Base-by-base conservation (phyloP, 2,797 vertebrate species). In the Silurus aristotelis region DNA sequence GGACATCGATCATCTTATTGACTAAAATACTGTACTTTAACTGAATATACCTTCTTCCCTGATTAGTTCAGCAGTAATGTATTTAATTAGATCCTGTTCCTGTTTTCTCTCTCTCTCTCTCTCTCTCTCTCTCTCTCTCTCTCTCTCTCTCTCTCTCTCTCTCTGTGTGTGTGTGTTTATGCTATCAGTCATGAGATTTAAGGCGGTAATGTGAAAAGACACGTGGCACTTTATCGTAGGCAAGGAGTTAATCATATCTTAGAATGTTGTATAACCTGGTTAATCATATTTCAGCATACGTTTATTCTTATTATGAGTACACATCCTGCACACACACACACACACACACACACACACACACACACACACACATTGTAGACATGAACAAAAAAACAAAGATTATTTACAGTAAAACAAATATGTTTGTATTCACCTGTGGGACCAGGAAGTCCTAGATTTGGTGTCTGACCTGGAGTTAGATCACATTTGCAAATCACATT, bases 141-240 rank as follows among this genome's bases (percentile, higher is more conserved):
- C 20, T 25, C 19, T 52, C 31, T 46, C 38, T 72, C 38, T 48
- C 15, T 43, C 17, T 52, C 22, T 27, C 48, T 27, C 12, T 75
- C 48, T 52, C 48, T 56, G 13, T 17, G n/a, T n/a, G 43, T 14
- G 43, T 2, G 68, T 3, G 48, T 15, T n/a, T 3, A 22, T 5
- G n/a, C 6, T 19, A 19, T 19, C 55, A 58, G 52, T 58, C n/a
- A 52, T 55, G 2, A 25, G 38, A 22, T 55, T 64, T 12, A 8
- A 58, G 20, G 25, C 60, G 4, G 58, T 14, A 27, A n/a, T 25
- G 6, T 38, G 63, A 46, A 63, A 61, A 79, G 80, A 81, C 85
- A 83, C 83, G 77, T 88, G 83, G 85, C 77, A 83, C 63, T 38
- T 15, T 25, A 25, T 56, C 71, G 80, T 76, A 64, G 80, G 12